Base-by-base conservation (phyloP, 2,888 invertebrate species). In the Stenchaetothrips biformis region DNA sequence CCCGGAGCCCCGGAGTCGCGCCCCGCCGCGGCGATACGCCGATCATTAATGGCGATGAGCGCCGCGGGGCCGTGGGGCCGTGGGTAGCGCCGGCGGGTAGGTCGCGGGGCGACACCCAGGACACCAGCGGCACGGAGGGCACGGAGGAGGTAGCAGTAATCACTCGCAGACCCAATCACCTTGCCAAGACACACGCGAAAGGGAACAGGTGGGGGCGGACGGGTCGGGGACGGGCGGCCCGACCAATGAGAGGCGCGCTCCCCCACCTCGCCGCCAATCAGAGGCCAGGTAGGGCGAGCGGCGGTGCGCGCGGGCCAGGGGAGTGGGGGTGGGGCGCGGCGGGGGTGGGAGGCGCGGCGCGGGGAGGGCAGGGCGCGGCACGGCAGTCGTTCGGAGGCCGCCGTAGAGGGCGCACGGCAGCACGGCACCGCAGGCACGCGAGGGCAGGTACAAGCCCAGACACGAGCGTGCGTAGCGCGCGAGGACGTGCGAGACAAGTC, bases 181-280 rank as follows among this genome's bases (percentile, higher is more conserved):
- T 74, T 74, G 67, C 67, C 67, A 74, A 74, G 67, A 21, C 67
- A 25, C 67, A 25, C 67, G 67, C 21, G 11, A 37, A 37, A 37
- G 53, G 67, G 25, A 74, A 74, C 67, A 74, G 67, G 67, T 74
- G 67, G 67, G 67, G 67, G 67, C 67, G 67, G 67, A 74, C 67
- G 67, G 67, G 67, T 21, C 53, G 53, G 53, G 53, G 21, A 21
- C 67, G 67, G 67, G 21, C 67, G 67, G 67, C 25, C 67, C 21
- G 67, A 74, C 67, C 67, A 74, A 74, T 74, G 67, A 74, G 67
- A 21, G 67, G 11, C 21, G 21, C 67, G 67, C 67, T 48, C 80
- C 77, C 49, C 78, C 48, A 78, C 78, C 78, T 78, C 21, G 49
- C 74, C 49, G 78, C 80, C 80, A 80, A 80, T 80, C 77, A 77